phyloP scores from a whole-genome alignment of 2,797 vertebrate genomes.

The Chaunax sp. region DNA sequence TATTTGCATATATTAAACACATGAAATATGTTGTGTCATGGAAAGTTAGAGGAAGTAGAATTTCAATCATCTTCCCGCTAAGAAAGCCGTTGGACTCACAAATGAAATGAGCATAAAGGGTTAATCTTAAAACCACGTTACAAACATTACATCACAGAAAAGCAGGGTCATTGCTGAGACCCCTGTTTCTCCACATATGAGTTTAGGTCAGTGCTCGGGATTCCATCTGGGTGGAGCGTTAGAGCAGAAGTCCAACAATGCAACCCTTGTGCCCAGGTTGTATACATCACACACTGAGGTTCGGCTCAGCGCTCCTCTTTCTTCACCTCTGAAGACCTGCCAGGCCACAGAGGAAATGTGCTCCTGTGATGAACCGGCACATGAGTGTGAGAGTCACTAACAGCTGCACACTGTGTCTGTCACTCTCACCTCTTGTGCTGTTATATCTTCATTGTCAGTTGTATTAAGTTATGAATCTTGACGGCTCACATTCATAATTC shows the following conservation, averaged over 20 bases:
- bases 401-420: not conserved
- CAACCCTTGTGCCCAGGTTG: conserved; percentile 41
- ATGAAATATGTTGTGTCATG: not conserved
- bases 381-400: not conserved
- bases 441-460: not conserved
- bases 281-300: conserved; percentile 12
- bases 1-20: not conserved
- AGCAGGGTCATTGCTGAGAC: conserved; percentile 3
- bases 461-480: not conserved
- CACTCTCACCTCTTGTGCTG: not conserved
- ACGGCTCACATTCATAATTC: too few relatives aligned
- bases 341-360: conserved; percentile 9
- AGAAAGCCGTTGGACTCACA: not conserved
- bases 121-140: not conserved
- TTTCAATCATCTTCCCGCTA: too few relatives aligned
- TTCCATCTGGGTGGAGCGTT: conserved; percentile 34
- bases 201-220: not conserved
- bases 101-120: not conserved
- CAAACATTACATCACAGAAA: conserved; percentile 20
- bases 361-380: conserved; percentile 20
- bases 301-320: conserved; percentile 5
- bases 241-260: conserved; percentile 47
- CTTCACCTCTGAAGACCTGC: conserved; percentile 20
- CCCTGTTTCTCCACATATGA: not conserved
- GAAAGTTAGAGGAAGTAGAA: not conserved